Evolutionary conservation across 2,113 vertebrate species (phyloP).

Genomic region (Tetrao urogallus): DNA sequence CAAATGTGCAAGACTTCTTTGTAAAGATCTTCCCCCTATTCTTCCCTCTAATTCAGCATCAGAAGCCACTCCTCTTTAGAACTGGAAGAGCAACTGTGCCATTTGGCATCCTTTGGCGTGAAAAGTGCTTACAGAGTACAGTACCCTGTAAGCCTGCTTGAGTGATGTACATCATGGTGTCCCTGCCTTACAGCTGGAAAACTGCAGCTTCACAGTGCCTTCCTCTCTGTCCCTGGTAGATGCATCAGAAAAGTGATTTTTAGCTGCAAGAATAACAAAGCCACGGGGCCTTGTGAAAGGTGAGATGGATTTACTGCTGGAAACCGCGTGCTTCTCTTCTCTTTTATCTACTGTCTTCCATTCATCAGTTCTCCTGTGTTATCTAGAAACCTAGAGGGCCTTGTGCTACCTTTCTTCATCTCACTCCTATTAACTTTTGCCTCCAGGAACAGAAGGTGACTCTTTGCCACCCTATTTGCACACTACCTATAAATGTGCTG

Average conservation of each 20-base stretch:
- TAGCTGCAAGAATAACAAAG: not conserved
- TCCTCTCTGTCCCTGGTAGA: not conserved
- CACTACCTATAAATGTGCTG: not conserved
- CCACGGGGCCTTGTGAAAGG: not conserved
- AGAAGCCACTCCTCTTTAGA: not conserved
- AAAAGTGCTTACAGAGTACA: not conserved
- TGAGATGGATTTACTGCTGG: not conserved
- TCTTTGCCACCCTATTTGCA: not conserved
- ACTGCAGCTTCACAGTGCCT: not conserved
- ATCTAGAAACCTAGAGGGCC: not conserved
- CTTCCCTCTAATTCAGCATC: not conserved
- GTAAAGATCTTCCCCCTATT: not conserved
- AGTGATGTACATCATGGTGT: not conserved
- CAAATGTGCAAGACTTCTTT: not conserved
- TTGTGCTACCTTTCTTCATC: not conserved
- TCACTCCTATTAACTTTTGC: not conserved
- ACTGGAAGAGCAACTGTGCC: slow-evolving; percentile 12
- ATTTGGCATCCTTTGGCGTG: slow-evolving; percentile 13
- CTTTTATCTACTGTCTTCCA: not conserved
- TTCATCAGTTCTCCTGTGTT: not conserved
- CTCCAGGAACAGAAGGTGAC: not conserved
- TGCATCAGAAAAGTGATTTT: not conserved
- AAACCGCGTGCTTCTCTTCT: not conserved
- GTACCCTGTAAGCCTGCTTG: not conserved
- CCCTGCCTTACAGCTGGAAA: not conserved